Base-by-base conservation (phyloP, 1,140 invertebrate species). In the Heterodera carotae region DNA sequence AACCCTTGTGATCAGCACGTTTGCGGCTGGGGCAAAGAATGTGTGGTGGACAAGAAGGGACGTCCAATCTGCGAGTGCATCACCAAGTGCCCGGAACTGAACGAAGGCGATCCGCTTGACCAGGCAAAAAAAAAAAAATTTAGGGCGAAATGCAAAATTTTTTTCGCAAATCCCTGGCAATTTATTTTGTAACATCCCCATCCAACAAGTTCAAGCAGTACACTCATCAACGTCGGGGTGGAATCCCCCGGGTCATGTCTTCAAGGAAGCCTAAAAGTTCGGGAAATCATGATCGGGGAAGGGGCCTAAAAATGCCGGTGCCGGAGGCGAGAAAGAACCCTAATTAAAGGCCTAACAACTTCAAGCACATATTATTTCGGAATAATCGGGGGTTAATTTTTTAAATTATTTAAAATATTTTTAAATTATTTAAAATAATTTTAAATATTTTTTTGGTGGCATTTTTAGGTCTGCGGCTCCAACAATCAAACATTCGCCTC, bases 401-500 rank as follows among this genome's bases (percentile, higher is more conserved):
- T 53, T 18, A 53, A 5, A 53, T 18, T 53, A 18, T 43, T 12
- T 12, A 43, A 43, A 43, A 53, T 6, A 27, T 75, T 29, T n/a
- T 75, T 70, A 22, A 12, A 3, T 59, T 43, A 27, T 68, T 25
- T n/a, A n/a, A n/a, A n/a, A n/a, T n/a, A n/a, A n/a, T n/a, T n/a
- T n/a, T n/a, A n/a, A n/a, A n/a, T n/a, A n/a, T n/a, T n/a, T n/a
- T n/a, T n/a, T n/a, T n/a, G n/a, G n/a, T n/a, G n/a, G 39, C 39
- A 39, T n/a, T 83, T 83, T 27, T 85, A 92, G 91, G 94, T 96
- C 36, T 97, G 95, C 90, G 94, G 93, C 62, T 96, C 95, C 89
- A 92, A 92, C 89, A 97, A 97, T 86, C 93, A 95, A 88, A 97
- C 95, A 2, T 97, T 94, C 92, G 89, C 91, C 22, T 95, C 94